Evolutionary conservation across 2,113 vertebrate species (phyloP).

Genomic region (Mesembrinibis cayennensis): DNA sequence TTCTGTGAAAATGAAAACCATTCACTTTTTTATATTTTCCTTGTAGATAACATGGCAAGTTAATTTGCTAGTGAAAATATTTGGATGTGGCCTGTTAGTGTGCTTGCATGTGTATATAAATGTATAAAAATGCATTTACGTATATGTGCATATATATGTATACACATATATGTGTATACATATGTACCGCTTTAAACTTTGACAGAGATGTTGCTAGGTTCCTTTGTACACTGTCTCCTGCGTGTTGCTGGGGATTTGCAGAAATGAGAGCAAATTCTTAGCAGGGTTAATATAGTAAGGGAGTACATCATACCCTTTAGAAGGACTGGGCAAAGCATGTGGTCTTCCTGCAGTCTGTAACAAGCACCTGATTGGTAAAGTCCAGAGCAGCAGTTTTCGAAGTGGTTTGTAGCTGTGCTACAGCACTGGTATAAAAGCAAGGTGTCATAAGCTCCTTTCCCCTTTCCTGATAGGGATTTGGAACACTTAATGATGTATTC

Average conservation of each 20-base stretch:
- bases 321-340: not conserved
- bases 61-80: not conserved
- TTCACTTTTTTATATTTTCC: not conserved
- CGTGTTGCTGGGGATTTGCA: not conserved
- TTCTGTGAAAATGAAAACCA: not conserved
- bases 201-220: not conserved
- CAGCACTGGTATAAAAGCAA: not conserved
- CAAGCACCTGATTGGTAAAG: not conserved
- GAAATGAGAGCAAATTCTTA: not conserved
- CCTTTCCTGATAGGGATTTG: not conserved
- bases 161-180: not conserved
- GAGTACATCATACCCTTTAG: not conserved
- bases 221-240: not conserved
- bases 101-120: not conserved
- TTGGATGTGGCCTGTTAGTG: not conserved
- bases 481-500: not conserved
- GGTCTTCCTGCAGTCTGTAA: not conserved
- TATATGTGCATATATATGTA: not conserved
- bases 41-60: not conserved
- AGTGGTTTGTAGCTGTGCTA: not conserved
- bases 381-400: not conserved
- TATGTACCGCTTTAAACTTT: not conserved
- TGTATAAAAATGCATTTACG: not conserved
- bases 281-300: accelerated
- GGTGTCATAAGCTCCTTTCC: not conserved